Evolutionary conservation across 2,797 vertebrate genomes (phyloP), one percentile per base, ranked within the genome.

Genomic region (Sarcophilus harrisii): DNA sequence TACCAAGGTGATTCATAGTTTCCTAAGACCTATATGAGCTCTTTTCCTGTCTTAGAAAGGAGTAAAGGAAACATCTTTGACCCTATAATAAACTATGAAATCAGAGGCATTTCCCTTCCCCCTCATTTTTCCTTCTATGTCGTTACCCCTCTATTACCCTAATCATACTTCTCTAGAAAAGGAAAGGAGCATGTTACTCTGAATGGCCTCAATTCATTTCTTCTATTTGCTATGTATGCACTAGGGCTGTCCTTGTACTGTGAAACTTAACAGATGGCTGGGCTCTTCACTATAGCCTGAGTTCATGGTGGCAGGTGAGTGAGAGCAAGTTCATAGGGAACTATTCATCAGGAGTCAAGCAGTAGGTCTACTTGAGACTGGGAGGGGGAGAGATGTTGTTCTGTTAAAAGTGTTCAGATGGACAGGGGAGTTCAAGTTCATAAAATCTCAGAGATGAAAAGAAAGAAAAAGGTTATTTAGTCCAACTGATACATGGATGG

Each of bases 31-130:
- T 32, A 58, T 66, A 54, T 21, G 49, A 92, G 89, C 11, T 73
- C 91, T n/a, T 96, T 92, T 91, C 62, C 58, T 96, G 55, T 6
- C 52, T 45, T 57, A 38, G 57, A 92, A 95, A 54, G 29, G 92
- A 45, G 66, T 11, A 14, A 91, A 93, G 52, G 59, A 55, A 16
- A 4, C 49, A 93, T 57, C 49, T 13, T 94, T 93, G n/a, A 49
- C 32, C 5, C 4, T 28, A 12, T 54, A 55, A 28, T 62, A 93
- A 94, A 52, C 21, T 49, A 92, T 52, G 14, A 49, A 94, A 59
- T 87, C 14, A 90, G 30, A 62, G 91, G 16, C 66, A 38, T 38
- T 73, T 38, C 13, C 27, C 45, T 1, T 29, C 1, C 45, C 0
- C 30, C 73, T 89, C 54, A 32, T 9, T 91, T 18, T 55, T 87